These are phyloP conservation scores for Malacoraja senta DNA, from an alignment of 2,797 vertebrate species.

Conservation along the genomic window DNA sequence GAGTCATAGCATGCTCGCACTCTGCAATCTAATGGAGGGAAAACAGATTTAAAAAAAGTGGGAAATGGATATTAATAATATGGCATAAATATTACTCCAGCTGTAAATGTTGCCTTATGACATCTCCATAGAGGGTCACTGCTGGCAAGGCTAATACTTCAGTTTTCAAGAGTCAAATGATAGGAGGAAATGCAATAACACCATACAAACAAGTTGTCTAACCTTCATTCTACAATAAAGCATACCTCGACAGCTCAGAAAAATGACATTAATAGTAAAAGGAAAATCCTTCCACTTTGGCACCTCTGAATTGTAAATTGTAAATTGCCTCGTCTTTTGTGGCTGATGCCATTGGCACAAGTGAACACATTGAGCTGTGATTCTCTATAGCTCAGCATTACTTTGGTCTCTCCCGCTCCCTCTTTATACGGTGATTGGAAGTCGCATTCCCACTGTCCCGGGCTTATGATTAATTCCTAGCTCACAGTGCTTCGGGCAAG, in stretches of 20 bases:
- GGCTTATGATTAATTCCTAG: neutral
- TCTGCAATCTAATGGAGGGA: neutral
- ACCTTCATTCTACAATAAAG: neutral
- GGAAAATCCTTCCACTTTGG: neutral
- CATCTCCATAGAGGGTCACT: neutral
- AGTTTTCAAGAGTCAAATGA: slow-evolving; percentile 14
- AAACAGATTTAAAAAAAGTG: neutral
- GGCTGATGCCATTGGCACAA: neutral
- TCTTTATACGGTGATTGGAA: neutral
- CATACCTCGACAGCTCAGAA: neutral
- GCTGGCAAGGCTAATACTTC: neutral
- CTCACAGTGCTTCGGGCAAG: slow-evolving; percentile 1
- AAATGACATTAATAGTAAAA: slow-evolving; percentile 1
- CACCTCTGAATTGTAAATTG: neutral
- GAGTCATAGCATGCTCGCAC: neutral
- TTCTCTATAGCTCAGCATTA: neutral
- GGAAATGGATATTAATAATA: neutral
- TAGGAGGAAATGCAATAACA: neutral
- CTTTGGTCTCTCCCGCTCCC: neutral
- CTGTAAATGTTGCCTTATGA: neutral
- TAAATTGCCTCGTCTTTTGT: neutral
- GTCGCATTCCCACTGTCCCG: neutral
- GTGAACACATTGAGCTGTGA: neutral
- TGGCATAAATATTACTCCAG: neutral
- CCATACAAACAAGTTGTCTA: slow-evolving; percentile 19